A percentile compares a stretch with the other conserved stretches of the same genome.
phyloP scores from a whole-genome alignment of 2,888 invertebrate genomes.

The Zygothrica quintamaculata region DNA sequence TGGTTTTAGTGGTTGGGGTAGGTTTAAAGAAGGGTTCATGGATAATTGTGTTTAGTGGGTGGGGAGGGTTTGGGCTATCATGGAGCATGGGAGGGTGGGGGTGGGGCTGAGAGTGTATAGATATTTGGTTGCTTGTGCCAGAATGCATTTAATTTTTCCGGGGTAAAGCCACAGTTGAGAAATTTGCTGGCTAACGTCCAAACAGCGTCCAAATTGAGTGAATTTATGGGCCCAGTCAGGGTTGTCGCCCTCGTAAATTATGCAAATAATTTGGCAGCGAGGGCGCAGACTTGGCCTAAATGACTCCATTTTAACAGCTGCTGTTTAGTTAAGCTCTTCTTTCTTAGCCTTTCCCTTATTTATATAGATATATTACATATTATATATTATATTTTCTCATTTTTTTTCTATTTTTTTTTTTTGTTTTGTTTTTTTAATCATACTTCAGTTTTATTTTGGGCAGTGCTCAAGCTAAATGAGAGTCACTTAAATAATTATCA shows the following conservation, averaged over 20 bases:
- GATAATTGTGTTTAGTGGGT: not conserved
- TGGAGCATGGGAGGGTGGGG: too few relatives aligned
- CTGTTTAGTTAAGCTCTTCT: not conserved
- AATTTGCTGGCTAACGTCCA: conserved; percentile 43
- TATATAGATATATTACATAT: too few relatives aligned
- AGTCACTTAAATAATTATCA: conserved; percentile 76
- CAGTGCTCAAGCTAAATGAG: conserved; percentile 58
- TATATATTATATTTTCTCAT: not conserved
- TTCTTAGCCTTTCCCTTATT: too few relatives aligned
- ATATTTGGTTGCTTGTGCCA: conserved; percentile 22
- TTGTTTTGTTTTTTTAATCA: conserved; percentile 6
- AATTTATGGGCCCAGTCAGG: conserved; percentile 65
- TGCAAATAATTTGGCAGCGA: conserved; percentile 55
- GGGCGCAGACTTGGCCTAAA: conserved; percentile 1
- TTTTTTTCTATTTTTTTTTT: conserved; percentile 1
- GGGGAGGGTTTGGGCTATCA: too few relatives aligned
- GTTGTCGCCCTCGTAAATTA: conserved; percentile 75
- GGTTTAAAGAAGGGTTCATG: conserved; percentile 3
- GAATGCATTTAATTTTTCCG: conserved; percentile 31
- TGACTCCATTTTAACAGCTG: conserved; percentile 41
- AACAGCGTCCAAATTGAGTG: conserved; percentile 38
- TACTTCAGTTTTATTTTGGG: conserved; percentile 53
- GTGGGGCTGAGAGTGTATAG: not conserved
- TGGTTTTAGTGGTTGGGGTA: not conserved
- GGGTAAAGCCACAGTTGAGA: conserved; percentile 15